Evolutionary conservation across 2,113 vertebrate species (phyloP), one percentile per base, ranked within the genome.

Genomic region (Silurus glanis): DNA sequence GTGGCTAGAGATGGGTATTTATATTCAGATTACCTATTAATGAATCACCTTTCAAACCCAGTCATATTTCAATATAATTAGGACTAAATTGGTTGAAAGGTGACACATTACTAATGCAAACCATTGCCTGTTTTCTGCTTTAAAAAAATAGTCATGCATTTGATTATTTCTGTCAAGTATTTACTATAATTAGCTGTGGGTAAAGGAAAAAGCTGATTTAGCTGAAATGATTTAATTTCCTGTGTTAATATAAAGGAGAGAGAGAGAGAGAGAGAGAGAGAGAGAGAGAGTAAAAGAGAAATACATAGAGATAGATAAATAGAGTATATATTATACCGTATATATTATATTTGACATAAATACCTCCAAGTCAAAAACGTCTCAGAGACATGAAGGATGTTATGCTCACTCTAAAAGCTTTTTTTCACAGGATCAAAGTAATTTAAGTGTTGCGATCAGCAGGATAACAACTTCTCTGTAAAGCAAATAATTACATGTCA

Each of bases 401-500:
- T 62, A 10, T 19, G n/a, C 47, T 55, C 21, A 62, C 83, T 76
- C 66, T 45, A 55, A 78, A 69, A 59, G 7, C 17, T 58, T 62
- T 37, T 85, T 58, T 8, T 51, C 53, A 79, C 23, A 81, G 45
- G 85, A 72, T 62, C 78, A 81, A 61, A 80, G 55, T 13, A 80
- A 72, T 61, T n/a, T 25, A 9, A 86, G 14, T 86, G 55, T 51
- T 72, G 55, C 49, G 78, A 81, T 74, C 55, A 86, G 56, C 64
- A 86, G 23, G 61, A 85, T 84, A 83, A 82, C 78, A 85, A 87
- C 71, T 67, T 83, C 37, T 85, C 81, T 89, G 87, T 83, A 93
- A 93, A 91, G 89, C 91, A 90, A 94, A 93, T 92, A 93, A 94
- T 93, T 91, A 91, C 88, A 83, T 92, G 75, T 87, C 87, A 92